A percentile compares a stretch with the other conserved stretches of the same genome.
phyloP scores from a whole-genome alignment of 2,797 vertebrate species.

The Molossus alvarezi region DNA sequence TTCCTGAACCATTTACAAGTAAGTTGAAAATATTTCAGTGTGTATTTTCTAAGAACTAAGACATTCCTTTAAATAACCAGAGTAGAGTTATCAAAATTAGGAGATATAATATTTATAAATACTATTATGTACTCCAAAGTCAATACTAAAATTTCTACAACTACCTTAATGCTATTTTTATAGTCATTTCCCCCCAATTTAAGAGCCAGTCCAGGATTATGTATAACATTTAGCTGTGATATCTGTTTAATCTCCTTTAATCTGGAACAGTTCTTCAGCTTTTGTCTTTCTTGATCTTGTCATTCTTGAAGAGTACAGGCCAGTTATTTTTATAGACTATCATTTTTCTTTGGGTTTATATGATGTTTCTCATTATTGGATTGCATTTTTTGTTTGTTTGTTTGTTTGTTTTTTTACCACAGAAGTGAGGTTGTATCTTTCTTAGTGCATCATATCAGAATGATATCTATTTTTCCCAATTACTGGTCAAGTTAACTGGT shows the following conservation, averaged over 20 bases:
- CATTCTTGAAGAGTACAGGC: neutral
- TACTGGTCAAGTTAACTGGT: neutral
- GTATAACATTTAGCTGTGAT: neutral
- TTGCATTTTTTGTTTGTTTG: neutral
- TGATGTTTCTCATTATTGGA: slow-evolving; percentile 11
- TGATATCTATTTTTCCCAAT: neutral
- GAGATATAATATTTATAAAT: neutral
- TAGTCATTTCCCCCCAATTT: neutral
- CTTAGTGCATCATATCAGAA: neutral
- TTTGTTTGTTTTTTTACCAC: neutral
- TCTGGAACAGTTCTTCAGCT: neutral
- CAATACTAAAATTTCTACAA: slow-evolving; percentile 9
- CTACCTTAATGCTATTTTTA: neutral
- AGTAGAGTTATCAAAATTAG: slow-evolving; percentile 38
- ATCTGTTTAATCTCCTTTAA: slow-evolving; percentile 10
- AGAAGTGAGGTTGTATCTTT: neutral
- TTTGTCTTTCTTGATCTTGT: neutral
- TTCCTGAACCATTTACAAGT: neutral
- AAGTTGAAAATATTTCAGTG: slow-evolving; percentile 33
- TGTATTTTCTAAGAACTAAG: slow-evolving; percentile 43
- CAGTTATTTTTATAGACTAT: slow-evolving; percentile 6
- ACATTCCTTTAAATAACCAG: neutral
- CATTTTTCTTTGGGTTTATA: slow-evolving; percentile 32
- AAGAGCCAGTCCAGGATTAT: neutral
- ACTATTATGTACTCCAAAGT: neutral